A percentile compares a stretch with the other conserved stretches of the same genome.
phyloP scores from a whole-genome alignment of 2,888 invertebrate species.

The Electrophaes corylata region DNA sequence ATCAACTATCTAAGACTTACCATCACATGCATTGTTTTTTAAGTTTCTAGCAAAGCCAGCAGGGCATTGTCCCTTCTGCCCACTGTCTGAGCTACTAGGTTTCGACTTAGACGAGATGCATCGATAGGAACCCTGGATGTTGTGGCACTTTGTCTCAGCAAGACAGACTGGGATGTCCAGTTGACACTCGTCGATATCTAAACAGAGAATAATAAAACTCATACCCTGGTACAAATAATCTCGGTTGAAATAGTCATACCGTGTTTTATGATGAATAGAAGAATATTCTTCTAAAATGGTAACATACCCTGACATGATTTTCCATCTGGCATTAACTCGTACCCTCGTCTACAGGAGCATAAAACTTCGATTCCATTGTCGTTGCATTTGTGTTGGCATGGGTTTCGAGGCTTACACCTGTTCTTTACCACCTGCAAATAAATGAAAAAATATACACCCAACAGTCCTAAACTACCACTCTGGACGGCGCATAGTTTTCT shows the following conservation, averaged over 20 bases:
- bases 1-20: too few species aligned
- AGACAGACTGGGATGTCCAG: conserved; percentile 85
- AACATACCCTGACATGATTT: conserved; percentile 86
- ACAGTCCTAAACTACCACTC: background rate
- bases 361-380: conserved; percentile 88
- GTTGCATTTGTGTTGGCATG: conserved; percentile 89
- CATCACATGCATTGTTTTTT: conserved; percentile 80
- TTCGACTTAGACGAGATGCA: conserved; percentile 74
- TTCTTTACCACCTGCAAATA: conserved; percentile 63
- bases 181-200: conserved; percentile 92
- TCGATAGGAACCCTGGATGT: conserved; percentile 87
- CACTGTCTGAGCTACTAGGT: conserved; percentile 29
- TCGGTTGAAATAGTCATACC: too few species aligned
- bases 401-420: conserved; percentile 86
- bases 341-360: conserved; percentile 90
- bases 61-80: conserved; percentile 74
- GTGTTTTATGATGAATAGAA: too few species aligned
- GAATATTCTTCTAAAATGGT: background rate
- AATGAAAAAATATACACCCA: background rate
- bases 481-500: too few species aligned
- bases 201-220: conserved; percentile 15
- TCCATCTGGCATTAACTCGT: conserved; percentile 86
- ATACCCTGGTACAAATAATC: too few species aligned
- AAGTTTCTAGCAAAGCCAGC: conserved; percentile 81
- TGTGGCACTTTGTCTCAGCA: conserved; percentile 84